Percentiles rank a stretch among this genome's conserved stretches.
These are phyloP conservation scores for Coelinius sp. DNA, from an alignment of 2,888 invertebrate species.

Conservation along the genomic window DNA sequence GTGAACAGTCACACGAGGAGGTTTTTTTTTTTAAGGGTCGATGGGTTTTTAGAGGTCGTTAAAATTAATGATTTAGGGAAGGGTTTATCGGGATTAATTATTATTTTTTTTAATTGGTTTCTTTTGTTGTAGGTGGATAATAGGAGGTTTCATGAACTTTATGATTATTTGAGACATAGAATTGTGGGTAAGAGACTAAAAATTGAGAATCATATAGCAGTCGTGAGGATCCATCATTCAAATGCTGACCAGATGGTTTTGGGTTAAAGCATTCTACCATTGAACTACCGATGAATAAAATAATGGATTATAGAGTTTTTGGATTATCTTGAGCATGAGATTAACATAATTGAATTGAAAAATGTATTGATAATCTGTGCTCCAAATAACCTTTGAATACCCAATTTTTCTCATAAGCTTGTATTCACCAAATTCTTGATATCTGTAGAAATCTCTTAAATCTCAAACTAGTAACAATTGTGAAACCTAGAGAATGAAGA, in stretches of 20 bases:
- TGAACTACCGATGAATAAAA: too few species aligned
- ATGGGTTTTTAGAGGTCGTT: constrained; percentile 1
- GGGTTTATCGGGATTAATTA: neutral
- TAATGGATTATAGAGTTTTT: too few species aligned
- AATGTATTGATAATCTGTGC: too few species aligned
- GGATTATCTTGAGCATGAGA: too few species aligned
- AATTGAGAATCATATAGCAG: too few species aligned
- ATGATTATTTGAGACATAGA: too few species aligned
- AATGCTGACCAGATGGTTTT: too few species aligned
- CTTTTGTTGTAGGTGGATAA: neutral
- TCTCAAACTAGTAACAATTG: constrained; percentile 18
- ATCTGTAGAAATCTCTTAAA: constrained; percentile 24
- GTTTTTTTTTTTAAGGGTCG: constrained; percentile 33
- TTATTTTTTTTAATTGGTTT: constrained; percentile 1
- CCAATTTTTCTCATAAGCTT: neutral
- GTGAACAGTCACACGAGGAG: constrained; percentile 33
- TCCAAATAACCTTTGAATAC: neutral
- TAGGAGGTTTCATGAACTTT: neutral
- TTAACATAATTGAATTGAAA: neutral
- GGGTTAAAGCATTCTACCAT: too few species aligned
- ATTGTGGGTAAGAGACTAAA: too few species aligned
- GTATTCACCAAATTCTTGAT: constrained; percentile 15
- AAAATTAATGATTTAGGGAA: constrained; percentile 1
- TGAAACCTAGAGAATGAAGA: constrained; percentile 2
- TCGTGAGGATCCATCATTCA: too few species aligned